Conservation (phyloP, 2,113 vertebrate genomes). For the Petrocephalus microphthalmus region DNA sequence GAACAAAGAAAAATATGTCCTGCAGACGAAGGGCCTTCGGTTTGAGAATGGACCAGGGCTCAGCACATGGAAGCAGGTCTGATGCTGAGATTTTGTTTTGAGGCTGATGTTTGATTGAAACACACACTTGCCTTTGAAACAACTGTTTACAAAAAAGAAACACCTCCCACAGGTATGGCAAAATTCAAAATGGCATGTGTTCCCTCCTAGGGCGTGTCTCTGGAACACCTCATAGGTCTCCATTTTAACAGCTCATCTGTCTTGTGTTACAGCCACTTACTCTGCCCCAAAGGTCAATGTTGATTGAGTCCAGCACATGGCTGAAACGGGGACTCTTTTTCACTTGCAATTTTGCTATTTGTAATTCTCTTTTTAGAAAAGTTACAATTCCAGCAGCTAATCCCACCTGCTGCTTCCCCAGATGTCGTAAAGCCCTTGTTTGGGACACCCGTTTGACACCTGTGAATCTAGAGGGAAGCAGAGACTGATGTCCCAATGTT, state of each 20-base stretch:
- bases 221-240: not conserved
- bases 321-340: not conserved
- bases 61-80: not conserved
- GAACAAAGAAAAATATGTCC: not conserved
- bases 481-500: not conserved
- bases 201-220: not conserved
- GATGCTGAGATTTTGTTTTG: not conserved
- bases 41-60: not conserved
- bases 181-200: not conserved
- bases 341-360: not conserved
- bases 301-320: not conserved
- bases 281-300: not conserved
- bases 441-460: not conserved
- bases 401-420: not conserved
- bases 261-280: not conserved
- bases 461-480: not conserved
- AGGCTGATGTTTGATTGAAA: not conserved
- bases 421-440: not conserved
- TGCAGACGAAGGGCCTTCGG: not conserved
- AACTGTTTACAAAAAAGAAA: not conserved
- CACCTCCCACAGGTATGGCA: not conserved
- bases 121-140: not conserved
- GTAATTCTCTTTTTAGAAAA: not conserved
- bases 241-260: not conserved
- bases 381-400: not conserved